Percentiles rank a stretch among this genome's conserved stretches.
Evolutionary conservation across 2,113 vertebrate genomes (phyloP).

Genomic region (Rhabdornis inornatus): DNA sequence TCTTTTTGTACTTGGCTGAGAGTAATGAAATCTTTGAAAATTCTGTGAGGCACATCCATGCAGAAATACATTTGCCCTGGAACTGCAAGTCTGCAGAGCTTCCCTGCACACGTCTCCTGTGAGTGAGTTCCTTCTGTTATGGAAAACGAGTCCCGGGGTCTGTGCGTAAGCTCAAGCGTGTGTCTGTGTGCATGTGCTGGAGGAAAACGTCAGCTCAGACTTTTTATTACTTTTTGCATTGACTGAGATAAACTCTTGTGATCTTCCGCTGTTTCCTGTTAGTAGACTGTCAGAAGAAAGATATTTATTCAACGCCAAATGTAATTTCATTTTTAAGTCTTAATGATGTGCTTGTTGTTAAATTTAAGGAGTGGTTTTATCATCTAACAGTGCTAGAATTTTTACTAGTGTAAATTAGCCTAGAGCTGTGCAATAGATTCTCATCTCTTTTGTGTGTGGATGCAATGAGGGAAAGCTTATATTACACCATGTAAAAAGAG

Average conservation of each 20-base stretch:
- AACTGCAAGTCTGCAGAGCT: neutral
- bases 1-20: neutral
- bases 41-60: neutral
- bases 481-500: neutral
- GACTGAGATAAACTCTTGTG: neutral
- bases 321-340: neutral
- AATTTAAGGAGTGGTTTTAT: neutral
- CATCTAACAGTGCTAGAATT: neutral
- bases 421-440: neutral
- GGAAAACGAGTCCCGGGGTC: accelerated
- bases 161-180: neutral
- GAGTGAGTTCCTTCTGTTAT: neutral
- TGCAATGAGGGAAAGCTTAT: neutral
- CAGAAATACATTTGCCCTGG: neutral
- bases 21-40: neutral
- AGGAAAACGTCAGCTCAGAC: neutral
- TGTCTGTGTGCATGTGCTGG: neutral
- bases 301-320: neutral
- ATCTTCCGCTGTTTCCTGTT: neutral
- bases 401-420: neutral
- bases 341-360: neutral
- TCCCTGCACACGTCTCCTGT: neutral
- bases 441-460: neutral
- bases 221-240: neutral
- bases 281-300: neutral